Conservation (phyloP, 2,888 invertebrate species). For the Micoletzkya japonica region DNA sequence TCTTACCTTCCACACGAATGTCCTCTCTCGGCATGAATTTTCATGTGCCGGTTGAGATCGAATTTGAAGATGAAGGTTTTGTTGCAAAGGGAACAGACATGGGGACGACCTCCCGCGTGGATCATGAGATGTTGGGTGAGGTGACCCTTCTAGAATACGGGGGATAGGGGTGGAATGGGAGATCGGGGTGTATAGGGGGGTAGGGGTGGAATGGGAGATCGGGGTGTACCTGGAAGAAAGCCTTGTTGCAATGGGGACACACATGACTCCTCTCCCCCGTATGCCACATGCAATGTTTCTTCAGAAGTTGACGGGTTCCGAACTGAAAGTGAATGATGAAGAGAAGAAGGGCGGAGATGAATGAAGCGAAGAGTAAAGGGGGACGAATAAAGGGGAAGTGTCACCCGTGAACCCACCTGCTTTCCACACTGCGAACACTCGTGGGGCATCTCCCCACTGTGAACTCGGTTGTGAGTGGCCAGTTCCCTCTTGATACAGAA, state of each 20-base stretch:
- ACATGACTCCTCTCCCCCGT: conserved; percentile 65
- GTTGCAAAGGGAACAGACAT: conserved; percentile 58
- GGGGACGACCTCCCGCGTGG: conserved; percentile 60
- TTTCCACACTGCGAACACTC: conserved; percentile 61
- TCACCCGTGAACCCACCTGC: conserved; percentile 63
- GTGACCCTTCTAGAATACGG: conserved; percentile 62
- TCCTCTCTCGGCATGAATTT: conserved; percentile 63
- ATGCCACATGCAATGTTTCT: conserved; percentile 67
- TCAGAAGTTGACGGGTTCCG: conserved; percentile 66
- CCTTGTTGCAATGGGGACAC: conserved; percentile 64
- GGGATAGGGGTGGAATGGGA: too few species aligned
- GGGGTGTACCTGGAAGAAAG: conserved; percentile 62
- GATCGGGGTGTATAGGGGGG: too few species aligned
- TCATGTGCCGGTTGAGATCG: conserved; percentile 63
- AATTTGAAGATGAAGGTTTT: conserved; percentile 64
- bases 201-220: too few species aligned
- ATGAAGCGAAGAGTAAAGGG: conserved; percentile 22
- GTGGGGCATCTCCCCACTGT: conserved; percentile 65
- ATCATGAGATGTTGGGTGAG: conserved; percentile 64
- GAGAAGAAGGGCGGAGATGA: not conserved
- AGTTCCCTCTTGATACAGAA: conserved; percentile 65
- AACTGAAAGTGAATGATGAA: conserved; percentile 53
- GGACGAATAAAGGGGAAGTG: conserved; percentile 31
- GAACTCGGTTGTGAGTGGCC: conserved; percentile 65
- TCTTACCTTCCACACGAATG: conserved; percentile 42